A percentile compares a stretch with the other conserved stretches of the same genome.
phyloP scores from a whole-genome alignment of 2,888 invertebrate genomes.

The Globia sparganii region DNA sequence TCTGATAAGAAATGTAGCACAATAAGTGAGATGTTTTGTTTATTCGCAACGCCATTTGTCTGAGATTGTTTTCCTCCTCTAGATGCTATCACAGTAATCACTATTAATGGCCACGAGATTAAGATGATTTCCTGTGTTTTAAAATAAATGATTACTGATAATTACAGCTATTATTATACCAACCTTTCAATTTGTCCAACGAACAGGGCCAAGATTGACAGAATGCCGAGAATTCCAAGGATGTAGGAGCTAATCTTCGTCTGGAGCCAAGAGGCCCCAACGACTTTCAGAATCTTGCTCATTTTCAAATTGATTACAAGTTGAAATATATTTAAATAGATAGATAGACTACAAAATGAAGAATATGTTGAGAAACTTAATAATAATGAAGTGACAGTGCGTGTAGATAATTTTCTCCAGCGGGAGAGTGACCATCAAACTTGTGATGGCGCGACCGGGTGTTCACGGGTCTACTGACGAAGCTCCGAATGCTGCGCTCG shows the following conservation, averaged over 20 bases:
- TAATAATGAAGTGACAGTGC: constrained; percentile 90
- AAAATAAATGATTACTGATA: constrained; percentile 21
- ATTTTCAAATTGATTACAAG: constrained; percentile 72
- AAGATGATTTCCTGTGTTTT: constrained; percentile 46
- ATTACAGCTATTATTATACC: constrained; percentile 61
- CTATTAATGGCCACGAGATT: constrained; percentile 14
- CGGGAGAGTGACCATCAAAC: constrained; percentile 87
- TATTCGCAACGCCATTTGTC: constrained; percentile 47
- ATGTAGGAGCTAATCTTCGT: constrained; percentile 94
- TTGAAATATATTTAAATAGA: constrained; percentile 63
- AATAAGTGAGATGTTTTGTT: constrained; percentile 36
- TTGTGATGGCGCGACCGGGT: constrained; percentile 72
- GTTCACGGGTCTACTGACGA: constrained; percentile 78
- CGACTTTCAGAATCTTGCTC: constrained; percentile 93
- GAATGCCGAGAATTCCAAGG: constrained; percentile 92
- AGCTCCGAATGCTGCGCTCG: constrained; percentile 75
- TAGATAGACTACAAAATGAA: constrained; percentile 86
- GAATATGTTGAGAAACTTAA: constrained; percentile 89
- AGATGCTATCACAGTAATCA: constrained; percentile 35
- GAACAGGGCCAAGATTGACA: constrained; percentile 93
- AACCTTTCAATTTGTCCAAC: constrained; percentile 93
- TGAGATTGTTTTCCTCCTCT: constrained; percentile 27
- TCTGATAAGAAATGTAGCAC: constrained; percentile 44
- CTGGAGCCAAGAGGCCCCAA: constrained; percentile 94
- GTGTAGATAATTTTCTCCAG: constrained; percentile 87